A percentile compares a stretch with the other conserved stretches of the same genome.
Evolutionary conservation across 2,797 vertebrate species (phyloP).

Genomic region (Betta splendens): DNA sequence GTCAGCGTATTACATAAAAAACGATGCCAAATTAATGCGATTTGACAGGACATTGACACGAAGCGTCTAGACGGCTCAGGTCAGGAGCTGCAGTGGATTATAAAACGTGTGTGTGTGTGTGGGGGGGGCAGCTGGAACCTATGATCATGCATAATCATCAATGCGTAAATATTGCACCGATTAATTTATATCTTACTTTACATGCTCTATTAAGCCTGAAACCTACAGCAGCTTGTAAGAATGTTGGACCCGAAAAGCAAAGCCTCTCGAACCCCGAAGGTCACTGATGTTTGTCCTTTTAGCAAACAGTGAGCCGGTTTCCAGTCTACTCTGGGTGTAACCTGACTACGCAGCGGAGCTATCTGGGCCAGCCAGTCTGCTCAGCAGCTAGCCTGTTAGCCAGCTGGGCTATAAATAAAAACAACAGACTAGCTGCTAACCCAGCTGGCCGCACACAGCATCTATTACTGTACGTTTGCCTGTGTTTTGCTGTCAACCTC

Average conservation of each 20-base stretch:
- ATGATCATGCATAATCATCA: not conserved
- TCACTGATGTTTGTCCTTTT: not conserved
- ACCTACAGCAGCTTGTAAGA: not conserved
- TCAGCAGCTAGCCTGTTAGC: conserved; percentile 41
- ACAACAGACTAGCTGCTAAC: conserved; percentile 39
- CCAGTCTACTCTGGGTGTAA: conserved; percentile 19
- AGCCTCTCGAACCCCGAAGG: not conserved
- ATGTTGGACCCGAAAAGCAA: not conserved
- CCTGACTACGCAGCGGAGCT: conserved; percentile 10
- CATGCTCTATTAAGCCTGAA: too few relatives aligned
- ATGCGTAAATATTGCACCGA: not conserved
- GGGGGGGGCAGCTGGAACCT: not conserved
- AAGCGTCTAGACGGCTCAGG: conserved; percentile 39
- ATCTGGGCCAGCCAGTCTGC: conserved; percentile 27
- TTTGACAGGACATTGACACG: conserved; percentile 22
- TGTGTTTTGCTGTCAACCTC: too few relatives aligned
- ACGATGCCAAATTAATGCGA: conserved; percentile 6
- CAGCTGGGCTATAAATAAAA: conserved; percentile 53
- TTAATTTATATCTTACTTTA: too few relatives aligned
- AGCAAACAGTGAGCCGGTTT: not conserved
- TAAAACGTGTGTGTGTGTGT: conserved; percentile 6
- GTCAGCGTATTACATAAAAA: conserved; percentile 32
- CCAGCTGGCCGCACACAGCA: conserved; percentile 33
- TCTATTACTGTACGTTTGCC: too few relatives aligned
- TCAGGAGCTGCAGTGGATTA: conserved; percentile 24